Evolutionary conservation across 2,797 vertebrate genomes (phyloP), one percentile per base, ranked within the genome.

Genomic region (Notolabrus celidotus): DNA sequence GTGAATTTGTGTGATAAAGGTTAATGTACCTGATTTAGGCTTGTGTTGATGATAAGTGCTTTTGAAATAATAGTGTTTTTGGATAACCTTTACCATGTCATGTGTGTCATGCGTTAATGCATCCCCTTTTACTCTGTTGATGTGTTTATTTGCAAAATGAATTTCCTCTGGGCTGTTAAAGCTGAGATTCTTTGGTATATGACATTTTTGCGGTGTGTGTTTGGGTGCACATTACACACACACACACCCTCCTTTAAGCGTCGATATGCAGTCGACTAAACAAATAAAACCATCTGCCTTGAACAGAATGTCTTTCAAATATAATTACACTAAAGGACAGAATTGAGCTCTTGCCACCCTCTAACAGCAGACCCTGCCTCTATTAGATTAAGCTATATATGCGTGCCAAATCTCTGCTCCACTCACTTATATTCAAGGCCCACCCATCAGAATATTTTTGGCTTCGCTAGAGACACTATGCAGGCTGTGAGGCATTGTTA

Each of bases 401-500:
- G 5, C 10, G 12, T 75, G 71, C 67, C 59, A 71, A 67, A 68
- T 58, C 71, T 68, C 51, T 64, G 39, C 56, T 77, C 29, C 53
- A 52, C 72, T 77, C 62, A 29, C 20, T 54, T 64, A 5, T 42
- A 59, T 60, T 27, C 45, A 31, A 53, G 61, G 61, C 76, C 71
- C 79, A 67, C 64, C 67, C 69, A 84, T 81, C 60, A 69, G 46
- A 78, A 82, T 77, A 66, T 80, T 73, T 85, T 67, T 78, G 84
- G 76, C 80, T 38, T 27, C 66, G 71, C 80, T 70, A 55, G 70
- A 88, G 71, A 76, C 51, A 59, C 74, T 52, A 65, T 78, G 68
- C 68, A 49, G 68, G 80, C 72, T 82, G 56, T 47, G 51, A 86
- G 81, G 67, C 84, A 81, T 85, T 84, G 85, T 91, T 86, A 83